Evolutionary conservation across 2,797 vertebrate genomes (phyloP).

Genomic region (Malacoctenus gilli): DNA sequence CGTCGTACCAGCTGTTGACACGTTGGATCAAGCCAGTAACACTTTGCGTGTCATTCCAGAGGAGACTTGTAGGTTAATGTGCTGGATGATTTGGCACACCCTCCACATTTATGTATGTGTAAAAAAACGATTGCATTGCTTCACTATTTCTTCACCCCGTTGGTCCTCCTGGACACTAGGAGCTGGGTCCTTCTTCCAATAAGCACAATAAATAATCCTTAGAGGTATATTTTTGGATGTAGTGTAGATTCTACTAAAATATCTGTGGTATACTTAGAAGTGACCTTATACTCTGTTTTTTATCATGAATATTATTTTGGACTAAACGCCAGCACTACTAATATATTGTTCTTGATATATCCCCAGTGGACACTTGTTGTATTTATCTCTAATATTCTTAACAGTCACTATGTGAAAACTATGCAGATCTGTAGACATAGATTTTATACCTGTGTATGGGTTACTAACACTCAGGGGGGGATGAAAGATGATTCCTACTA

Average conservation of each 20-base stretch:
- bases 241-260: conserved; percentile 14
- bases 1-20: conserved; percentile 1
- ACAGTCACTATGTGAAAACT: conserved; percentile 15
- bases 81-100: too few species aligned
- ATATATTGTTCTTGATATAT: conserved; percentile 20
- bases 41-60: conserved; percentile 10
- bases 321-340: conserved; percentile 13
- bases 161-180: too few species aligned
- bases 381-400: conserved; percentile 8
- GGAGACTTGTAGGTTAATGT: too few species aligned
- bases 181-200: conserved; percentile 1
- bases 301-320: conserved; percentile 30
- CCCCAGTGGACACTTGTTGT: conserved; percentile 19
- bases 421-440: conserved; percentile 16
- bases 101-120: too few species aligned
- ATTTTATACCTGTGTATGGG: conserved; percentile 12
- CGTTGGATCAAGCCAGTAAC: conserved; percentile 16
- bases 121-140: too few species aligned
- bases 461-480: conserved; percentile 54
- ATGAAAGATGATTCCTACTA: conserved; percentile 9
- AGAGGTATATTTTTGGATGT: conserved; percentile 2
- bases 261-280: conserved; percentile 26
- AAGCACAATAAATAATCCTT: conserved; percentile 31
- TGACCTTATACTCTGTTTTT: conserved; percentile 45
- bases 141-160: too few species aligned